phyloP scores from a whole-genome alignment of 2,113 vertebrate genomes.

The Rattus rattus region DNA sequence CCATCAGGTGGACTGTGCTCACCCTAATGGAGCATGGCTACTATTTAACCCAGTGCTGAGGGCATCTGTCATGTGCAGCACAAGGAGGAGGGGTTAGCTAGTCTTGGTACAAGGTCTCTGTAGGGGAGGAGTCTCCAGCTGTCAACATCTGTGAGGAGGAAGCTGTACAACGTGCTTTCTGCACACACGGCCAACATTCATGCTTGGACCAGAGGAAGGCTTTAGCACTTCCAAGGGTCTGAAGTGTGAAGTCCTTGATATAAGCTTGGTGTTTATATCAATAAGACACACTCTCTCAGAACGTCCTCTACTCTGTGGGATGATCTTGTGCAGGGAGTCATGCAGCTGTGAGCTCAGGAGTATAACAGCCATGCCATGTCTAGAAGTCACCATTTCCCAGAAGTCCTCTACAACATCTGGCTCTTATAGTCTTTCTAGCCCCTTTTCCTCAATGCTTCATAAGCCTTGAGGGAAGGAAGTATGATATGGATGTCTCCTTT shows the following conservation, averaged over 20 bases:
- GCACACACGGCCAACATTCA: background rate
- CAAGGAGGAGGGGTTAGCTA: background rate
- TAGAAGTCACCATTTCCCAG: background rate
- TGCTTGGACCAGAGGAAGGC: background rate
- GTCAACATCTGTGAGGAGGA: background rate
- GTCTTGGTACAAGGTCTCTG: background rate
- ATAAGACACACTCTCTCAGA: background rate
- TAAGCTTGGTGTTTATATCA: background rate
- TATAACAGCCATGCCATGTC: background rate
- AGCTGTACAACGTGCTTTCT: background rate
- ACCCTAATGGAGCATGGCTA: background rate
- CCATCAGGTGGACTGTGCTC: background rate
- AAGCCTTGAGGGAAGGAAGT: background rate
- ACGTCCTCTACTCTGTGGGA: background rate
- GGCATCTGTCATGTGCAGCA: background rate
- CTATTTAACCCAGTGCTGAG: background rate
- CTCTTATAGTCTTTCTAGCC: background rate
- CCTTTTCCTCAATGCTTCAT: background rate
- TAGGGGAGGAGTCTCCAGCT: background rate
- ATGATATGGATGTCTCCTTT: background rate
- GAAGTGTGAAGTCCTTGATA: background rate
- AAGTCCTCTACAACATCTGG: background rate
- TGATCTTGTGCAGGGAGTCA: background rate
- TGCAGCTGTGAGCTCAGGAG: background rate
- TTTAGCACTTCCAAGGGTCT: background rate